These are phyloP conservation scores for Periplaneta americana DNA, from an alignment of 1,140 invertebrate species.

Conservation along the genomic window DNA sequence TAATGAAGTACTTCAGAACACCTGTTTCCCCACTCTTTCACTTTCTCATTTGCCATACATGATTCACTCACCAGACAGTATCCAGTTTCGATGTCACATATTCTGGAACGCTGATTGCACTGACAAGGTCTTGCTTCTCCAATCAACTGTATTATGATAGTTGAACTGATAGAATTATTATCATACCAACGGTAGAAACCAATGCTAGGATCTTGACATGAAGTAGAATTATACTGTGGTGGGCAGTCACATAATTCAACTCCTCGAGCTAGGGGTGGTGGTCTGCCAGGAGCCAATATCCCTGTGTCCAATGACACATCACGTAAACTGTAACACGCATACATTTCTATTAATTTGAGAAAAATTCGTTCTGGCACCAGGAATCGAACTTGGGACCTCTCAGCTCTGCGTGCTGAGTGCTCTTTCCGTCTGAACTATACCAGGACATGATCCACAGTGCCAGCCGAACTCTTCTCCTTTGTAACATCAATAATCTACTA, in stretches of 20 bases:
- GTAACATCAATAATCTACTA: no score
- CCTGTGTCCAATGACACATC: slow-evolving; percentile 83
- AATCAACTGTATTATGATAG: slow-evolving; percentile 67
- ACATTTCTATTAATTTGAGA: no score
- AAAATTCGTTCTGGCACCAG: no score
- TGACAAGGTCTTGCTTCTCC: slow-evolving; percentile 75
- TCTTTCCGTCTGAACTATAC: no score
- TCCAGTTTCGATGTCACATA: slow-evolving; percentile 81
- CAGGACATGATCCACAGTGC: no score
- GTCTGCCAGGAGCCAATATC: slow-evolving; percentile 51
- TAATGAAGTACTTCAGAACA: no score
- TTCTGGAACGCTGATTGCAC: slow-evolving; percentile 72
- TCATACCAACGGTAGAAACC: slow-evolving; percentile 77
- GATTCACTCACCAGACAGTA: slow-evolving; percentile 71
- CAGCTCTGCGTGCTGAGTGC: no score
- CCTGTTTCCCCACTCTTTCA: no score
- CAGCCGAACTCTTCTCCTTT: no score
- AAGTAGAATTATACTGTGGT: slow-evolving; percentile 66
- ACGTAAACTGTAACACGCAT: slow-evolving; percentile 54
- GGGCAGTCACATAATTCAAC: slow-evolving; percentile 89
- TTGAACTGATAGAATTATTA: slow-evolving; percentile 34
- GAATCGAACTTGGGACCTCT: no score
- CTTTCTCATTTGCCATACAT: no score
- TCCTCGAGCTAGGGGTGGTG: slow-evolving; percentile 64
- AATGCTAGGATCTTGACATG: slow-evolving; percentile 80